Evolutionary conservation across 1,140 invertebrate genomes (phyloP), one percentile per base, ranked within the genome.

Genomic region (Thrips palmi): DNA sequence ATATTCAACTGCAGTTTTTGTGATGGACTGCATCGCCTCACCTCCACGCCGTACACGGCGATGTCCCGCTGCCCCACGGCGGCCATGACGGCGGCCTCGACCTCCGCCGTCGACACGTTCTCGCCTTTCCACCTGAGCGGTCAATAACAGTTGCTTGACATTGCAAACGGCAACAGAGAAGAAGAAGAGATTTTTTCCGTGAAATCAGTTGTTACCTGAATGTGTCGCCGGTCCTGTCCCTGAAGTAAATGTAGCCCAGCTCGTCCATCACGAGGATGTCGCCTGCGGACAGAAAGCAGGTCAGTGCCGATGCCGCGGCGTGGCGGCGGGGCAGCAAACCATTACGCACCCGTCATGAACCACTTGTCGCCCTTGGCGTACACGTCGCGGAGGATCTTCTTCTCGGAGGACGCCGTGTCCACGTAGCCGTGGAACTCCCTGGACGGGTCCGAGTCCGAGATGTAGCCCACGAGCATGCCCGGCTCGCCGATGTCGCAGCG

Each of bases 211-310:
- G 15, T 53, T 56, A 72, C 65, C 86, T 73, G 54, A 86, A 97
- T 1, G 92, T 97, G 53, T 97, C 92, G 8, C 92, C 92, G 12
- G 84, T 92, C 46, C 93, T 70, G 54, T 97, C 92, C 47, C 78
- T 85, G 58, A 97, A 97, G 56, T 88, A 97, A 49, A 87, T 80
- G 56, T 92, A 96, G 3, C 91, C 89, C 24, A 77, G 69, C 31
- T 89, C 75, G 53, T 97, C 91, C 69, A 77, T 79, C 1, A 85
- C 69, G 24, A 97, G 61, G 45, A 97, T 73, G 62, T 97, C 93
- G 40, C 92, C 80, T 85, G 54, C 33, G 67, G 59, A 41, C 44
- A 41, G 46, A 49, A 52, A 33, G 40, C 39, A 3, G 8, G n/a
- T n/a, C n/a, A n/a, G n/a, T n/a, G n/a, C n/a, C n/a, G n/a, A n/a